A percentile compares a stretch with the other conserved stretches of the same genome.
Evolutionary conservation across 1,140 invertebrate genomes (phyloP).

Genomic region (Penaeus vannamei): DNA sequence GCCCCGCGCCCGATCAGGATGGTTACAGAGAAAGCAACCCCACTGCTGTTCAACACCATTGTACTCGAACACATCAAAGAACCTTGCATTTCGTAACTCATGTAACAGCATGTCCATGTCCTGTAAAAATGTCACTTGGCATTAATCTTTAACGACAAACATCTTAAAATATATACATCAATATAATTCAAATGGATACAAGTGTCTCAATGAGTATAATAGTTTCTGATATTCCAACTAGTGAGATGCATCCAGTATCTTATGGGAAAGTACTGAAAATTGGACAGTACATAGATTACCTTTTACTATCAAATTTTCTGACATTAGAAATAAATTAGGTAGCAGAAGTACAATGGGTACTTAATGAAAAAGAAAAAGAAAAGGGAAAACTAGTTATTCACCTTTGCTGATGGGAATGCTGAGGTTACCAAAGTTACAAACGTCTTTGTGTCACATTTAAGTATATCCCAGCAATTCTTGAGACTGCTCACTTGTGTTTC

Average conservation of each 20-base stretch:
- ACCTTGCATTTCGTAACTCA: constrained; percentile 87
- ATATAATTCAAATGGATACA: too few species aligned
- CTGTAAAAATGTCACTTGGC: constrained; percentile 71
- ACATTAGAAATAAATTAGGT: too few species aligned
- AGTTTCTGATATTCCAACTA: too few species aligned
- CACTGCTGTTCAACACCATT: constrained; percentile 78
- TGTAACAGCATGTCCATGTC: constrained; percentile 88
- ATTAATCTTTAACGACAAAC: not conserved
- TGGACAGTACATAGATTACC: too few species aligned
- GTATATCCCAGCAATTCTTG: constrained; percentile 93
- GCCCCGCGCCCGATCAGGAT: constrained; percentile 88
- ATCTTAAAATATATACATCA: not conserved
- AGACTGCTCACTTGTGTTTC: constrained; percentile 87
- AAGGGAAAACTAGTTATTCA: constrained; percentile 69
- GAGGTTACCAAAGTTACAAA: constrained; percentile 93
- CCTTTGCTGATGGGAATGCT: constrained; percentile 89
- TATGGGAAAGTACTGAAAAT: too few species aligned
- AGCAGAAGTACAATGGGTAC: too few species aligned
- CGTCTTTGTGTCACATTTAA: constrained; percentile 90
- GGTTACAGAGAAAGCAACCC: constrained; percentile 92
- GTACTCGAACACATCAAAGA: constrained; percentile 93
- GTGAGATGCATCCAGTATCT: too few species aligned
- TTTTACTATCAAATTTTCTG: too few species aligned
- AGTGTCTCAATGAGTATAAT: too few species aligned
- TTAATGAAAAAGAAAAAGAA: constrained; percentile 9